Evolutionary conservation across 2,888 invertebrate species (phyloP).

Genomic region (Harpalus rufipes): DNA sequence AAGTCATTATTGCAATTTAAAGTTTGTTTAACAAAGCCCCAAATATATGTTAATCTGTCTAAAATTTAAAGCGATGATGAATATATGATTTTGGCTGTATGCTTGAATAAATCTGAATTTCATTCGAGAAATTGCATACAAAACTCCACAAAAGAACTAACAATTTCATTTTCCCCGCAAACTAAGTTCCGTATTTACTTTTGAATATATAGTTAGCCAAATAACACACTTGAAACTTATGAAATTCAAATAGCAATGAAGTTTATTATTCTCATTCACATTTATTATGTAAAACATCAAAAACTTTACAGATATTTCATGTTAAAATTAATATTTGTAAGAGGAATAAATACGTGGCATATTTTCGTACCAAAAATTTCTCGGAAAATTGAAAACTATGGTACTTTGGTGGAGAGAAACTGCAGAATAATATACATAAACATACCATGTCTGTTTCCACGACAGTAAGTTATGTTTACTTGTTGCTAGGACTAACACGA

Average conservation of each 20-base stretch:
- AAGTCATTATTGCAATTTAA: too few species aligned
- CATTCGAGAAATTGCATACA: slow-evolving; percentile 27
- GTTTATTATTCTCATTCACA: slow-evolving; percentile 28
- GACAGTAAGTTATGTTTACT: too few species aligned
- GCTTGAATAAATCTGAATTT: slow-evolving; percentile 43
- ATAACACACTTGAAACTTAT: slow-evolving; percentile 23
- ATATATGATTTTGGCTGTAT: slow-evolving; percentile 5
- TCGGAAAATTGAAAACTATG: background rate
- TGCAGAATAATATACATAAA: too few species aligned
- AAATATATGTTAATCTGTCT: background rate
- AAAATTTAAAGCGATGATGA: background rate
- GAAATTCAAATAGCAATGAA: slow-evolving; percentile 45
- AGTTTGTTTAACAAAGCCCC: background rate
- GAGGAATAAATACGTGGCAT: background rate
- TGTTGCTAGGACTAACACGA: too few species aligned
- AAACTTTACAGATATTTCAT: slow-evolving; percentile 12
- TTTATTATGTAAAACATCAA: slow-evolving; percentile 42
- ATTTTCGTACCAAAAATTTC: background rate
- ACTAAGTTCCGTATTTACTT: slow-evolving; percentile 28
- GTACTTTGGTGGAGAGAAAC: too few species aligned
- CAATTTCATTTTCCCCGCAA: slow-evolving; percentile 31
- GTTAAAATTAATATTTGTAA: slow-evolving; percentile 35
- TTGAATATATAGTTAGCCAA: slow-evolving; percentile 32
- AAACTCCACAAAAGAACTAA: slow-evolving; percentile 39
- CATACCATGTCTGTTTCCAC: too few species aligned